Percentiles rank a stretch among this genome's conserved stretches.
These are phyloP conservation scores for Oligia strigilis DNA, from an alignment of 2,888 invertebrate genomes.

Conservation along the genomic window DNA sequence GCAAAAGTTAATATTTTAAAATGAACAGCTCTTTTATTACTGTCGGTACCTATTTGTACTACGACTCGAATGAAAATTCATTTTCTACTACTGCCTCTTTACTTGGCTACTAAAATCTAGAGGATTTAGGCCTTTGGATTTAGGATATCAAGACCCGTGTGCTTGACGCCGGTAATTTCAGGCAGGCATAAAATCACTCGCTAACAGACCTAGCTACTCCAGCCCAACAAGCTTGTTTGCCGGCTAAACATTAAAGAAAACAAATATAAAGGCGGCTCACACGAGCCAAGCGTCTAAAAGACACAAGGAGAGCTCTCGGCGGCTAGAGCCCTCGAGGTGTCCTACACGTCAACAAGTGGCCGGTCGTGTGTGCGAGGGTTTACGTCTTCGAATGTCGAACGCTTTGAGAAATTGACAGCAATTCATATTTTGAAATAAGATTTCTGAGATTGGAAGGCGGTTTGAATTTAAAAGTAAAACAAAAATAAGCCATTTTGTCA, in stretches of 20 bases:
- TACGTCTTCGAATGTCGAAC: constrained; percentile 66
- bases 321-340: constrained; percentile 82
- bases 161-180: constrained; percentile 6
- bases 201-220: not conserved
- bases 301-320: constrained; percentile 81
- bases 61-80: not conserved
- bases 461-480: not conserved
- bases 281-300: constrained; percentile 76
- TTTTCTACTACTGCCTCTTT: not conserved
- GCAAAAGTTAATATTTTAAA: not conserved
- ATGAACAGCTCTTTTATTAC: not conserved
- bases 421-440: constrained; percentile 15
- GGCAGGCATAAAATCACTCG: not conserved
- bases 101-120: not conserved
- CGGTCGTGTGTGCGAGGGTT: constrained; percentile 74
- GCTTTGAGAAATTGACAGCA: constrained; percentile 30
- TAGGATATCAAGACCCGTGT: not conserved
- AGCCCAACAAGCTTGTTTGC: constrained; percentile 29
- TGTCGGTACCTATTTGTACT: not conserved
- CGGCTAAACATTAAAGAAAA: constrained; percentile 56
- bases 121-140: not conserved
- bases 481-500: not conserved
- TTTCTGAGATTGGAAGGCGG: not conserved
- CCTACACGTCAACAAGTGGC: constrained; percentile 85
- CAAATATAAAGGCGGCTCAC: constrained; percentile 54